Conservation (phyloP, 2,113 vertebrate species). For the Epinephelus fuscoguttatus region DNA sequence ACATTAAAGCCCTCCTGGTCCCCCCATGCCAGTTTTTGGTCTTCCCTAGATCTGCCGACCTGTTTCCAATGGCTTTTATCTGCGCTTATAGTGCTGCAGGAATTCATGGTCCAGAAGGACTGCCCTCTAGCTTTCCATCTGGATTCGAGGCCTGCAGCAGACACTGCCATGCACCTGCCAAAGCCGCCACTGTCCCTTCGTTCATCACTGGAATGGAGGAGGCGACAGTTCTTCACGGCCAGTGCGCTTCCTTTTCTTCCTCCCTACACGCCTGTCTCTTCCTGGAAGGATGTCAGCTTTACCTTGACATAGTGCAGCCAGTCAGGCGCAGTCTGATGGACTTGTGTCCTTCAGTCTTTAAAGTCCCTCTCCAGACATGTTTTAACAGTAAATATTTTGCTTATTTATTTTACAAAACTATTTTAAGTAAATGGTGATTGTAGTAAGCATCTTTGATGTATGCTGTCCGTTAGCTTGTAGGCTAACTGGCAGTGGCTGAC, state of each 20-base stretch:
- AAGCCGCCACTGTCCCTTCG: slow-evolving; percentile 1
- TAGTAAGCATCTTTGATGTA: too few species aligned
- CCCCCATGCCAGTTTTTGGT: slow-evolving; percentile 50
- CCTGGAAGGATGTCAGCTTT: slow-evolving; percentile 7
- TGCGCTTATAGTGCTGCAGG: slow-evolving; percentile 45
- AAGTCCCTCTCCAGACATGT: background rate
- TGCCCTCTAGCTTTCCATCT: slow-evolving; percentile 72
- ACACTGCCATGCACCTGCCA: slow-evolving; percentile 33
- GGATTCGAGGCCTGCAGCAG: slow-evolving; percentile 53
- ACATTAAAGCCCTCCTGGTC: slow-evolving; percentile 60
- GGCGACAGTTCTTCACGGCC: slow-evolving; percentile 9
- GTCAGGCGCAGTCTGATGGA: background rate
- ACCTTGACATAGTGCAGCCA: slow-evolving; percentile 20
- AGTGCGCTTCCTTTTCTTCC: slow-evolving; percentile 3
- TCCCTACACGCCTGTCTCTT: background rate
- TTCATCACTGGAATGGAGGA: slow-evolving; percentile 39
- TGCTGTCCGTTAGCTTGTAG: too few species aligned
- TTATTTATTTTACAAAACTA: too few species aligned
- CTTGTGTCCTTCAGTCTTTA: background rate
- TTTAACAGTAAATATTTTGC: too few species aligned
- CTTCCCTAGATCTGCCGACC: slow-evolving; percentile 51
- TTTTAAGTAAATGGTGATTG: too few species aligned
- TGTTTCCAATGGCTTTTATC: slow-evolving; percentile 46
- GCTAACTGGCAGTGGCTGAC: too few species aligned
- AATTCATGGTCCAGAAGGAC: slow-evolving; percentile 57